phyloP scores from a whole-genome alignment of 2,888 invertebrate genomes.

The Podotricha telesiphe region DNA sequence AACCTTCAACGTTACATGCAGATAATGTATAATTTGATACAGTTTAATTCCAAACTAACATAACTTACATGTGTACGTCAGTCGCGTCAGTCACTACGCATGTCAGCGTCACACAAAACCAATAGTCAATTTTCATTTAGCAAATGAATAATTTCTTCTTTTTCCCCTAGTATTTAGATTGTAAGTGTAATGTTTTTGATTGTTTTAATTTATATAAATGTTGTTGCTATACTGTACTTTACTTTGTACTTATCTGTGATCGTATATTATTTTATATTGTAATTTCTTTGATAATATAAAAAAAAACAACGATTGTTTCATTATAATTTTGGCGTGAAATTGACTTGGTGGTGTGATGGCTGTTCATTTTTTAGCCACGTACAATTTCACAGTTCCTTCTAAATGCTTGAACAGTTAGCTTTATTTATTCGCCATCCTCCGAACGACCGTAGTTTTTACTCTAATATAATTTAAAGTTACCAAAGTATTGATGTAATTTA shows the following conservation, averaged over 20 bases:
- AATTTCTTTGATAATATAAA: constrained; percentile 48
- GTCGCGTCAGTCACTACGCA: not conserved
- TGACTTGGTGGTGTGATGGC: constrained; percentile 69
- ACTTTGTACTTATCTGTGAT: constrained; percentile 63
- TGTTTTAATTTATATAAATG: constrained; percentile 52
- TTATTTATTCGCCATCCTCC: constrained; percentile 47
- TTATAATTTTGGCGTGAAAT: constrained; percentile 49
- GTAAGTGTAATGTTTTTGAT: constrained; percentile 52
- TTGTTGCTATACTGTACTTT: constrained; percentile 44
- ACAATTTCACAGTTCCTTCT: no score
- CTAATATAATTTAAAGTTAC: constrained; percentile 72
- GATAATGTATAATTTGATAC: not conserved
- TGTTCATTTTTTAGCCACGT: constrained; percentile 41
- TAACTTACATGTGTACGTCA: not conserved
- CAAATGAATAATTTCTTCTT: constrained; percentile 24
- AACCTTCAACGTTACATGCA: constrained; percentile 1
- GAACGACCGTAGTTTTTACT: constrained; percentile 56
- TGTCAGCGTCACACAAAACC: constrained; percentile 37
- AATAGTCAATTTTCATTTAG: constrained; percentile 37
- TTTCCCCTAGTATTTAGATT: constrained; percentile 49
- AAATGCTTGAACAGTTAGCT: constrained; percentile 25
- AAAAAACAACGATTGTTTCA: constrained; percentile 41
- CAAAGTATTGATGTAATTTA: constrained; percentile 67
- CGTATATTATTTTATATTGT: constrained; percentile 36
- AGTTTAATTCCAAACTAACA: constrained; percentile 3